These are phyloP conservation scores for Myxocyprinus asiaticus DNA, from an alignment of 2,113 vertebrate species.

Conservation along the genomic window DNA sequence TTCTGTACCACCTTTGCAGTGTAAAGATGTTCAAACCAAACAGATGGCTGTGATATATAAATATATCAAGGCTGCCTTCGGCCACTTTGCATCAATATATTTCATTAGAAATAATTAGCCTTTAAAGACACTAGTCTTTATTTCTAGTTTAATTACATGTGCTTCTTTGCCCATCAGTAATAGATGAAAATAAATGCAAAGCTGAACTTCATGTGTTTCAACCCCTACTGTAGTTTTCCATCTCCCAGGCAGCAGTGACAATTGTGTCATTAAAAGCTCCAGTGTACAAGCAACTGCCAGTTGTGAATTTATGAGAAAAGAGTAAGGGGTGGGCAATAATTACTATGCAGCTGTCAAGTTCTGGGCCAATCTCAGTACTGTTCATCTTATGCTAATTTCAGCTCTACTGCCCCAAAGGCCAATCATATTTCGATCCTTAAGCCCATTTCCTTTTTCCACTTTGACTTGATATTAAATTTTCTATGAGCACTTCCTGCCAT, in stretches of 20 bases:
- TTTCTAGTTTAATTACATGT: not conserved
- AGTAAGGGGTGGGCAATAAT: slow-evolving; percentile 30
- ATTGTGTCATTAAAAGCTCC: slow-evolving; percentile 15
- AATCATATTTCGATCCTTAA: slow-evolving; percentile 44
- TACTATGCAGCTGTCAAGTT: slow-evolving; percentile 34
- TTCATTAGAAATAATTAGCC: too few relatives aligned
- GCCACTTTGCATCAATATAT: not conserved
- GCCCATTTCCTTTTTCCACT: slow-evolving; percentile 47
- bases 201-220: not conserved
- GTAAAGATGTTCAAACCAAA: slow-evolving; percentile 3
- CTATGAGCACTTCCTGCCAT: slow-evolving; percentile 19
- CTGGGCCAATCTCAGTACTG: slow-evolving; percentile 33
- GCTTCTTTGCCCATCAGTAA: not conserved
- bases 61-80: not conserved
- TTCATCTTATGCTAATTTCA: slow-evolving; percentile 47
- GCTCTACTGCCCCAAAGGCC: slow-evolving; percentile 30
- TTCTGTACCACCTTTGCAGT: not conserved
- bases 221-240: not conserved
- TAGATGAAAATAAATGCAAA: not conserved
- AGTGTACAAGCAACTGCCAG: slow-evolving; percentile 1
- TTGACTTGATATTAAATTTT: slow-evolving; percentile 53
- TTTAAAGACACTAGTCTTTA: too few relatives aligned
- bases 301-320: slow-evolving; percentile 26
- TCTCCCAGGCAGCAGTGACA: slow-evolving; percentile 11
- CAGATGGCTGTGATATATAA: not conserved